Evolutionary conservation across 2,888 invertebrate genomes (phyloP), one percentile per base, ranked within the genome.

Genomic region (Odontothrips loti): DNA sequence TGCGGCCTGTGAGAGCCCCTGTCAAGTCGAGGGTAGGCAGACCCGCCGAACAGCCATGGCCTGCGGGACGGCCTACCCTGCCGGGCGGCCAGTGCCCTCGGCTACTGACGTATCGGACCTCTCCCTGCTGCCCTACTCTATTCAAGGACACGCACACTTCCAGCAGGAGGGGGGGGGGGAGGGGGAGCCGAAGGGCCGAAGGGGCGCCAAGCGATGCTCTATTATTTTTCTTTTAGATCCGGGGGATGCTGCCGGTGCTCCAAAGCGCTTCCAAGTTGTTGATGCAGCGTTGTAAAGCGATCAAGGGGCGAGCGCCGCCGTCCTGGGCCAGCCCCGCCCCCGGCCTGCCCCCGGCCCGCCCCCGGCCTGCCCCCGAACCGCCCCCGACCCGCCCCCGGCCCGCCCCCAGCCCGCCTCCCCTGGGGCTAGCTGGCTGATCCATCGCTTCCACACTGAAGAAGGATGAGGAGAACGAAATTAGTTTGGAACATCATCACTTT

Each of bases 221-320:
- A 51, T 51, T 58, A 20, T 20, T 51, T 51, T 51, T 20, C 51
- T 58, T 58, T 58, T 58, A 6, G 17, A 9, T 17, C 58, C 58
- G 58, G 15, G 15, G 51, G 58, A 20, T 1, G 17, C 15, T 17
- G 58, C 34, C 34, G 20, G 58, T 58, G 20, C 15, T 6, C 15
- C 58, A 9, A 15, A 58, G 58, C 20, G 58, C 58, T 58, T 58
- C 58, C 58, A 58, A 58, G 58, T 58, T 51, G 51, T 51, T 58
- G 58, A 58, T 58, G 58, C 58, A 58, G 58, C 20, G 58, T 58
- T 58, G 58, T 58, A 58, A 58, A 58, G 20, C 58, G 58, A 58
- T 58, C 58, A 20, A 4, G 20, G 58, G 58, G 58, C 58, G 58
- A 15, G 58, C 10, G 58, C 20, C 58, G 58, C 34, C 34, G 6